Evolutionary conservation across 1,140 invertebrate species (phyloP).

Genomic region (Lucilia cuprina): DNA sequence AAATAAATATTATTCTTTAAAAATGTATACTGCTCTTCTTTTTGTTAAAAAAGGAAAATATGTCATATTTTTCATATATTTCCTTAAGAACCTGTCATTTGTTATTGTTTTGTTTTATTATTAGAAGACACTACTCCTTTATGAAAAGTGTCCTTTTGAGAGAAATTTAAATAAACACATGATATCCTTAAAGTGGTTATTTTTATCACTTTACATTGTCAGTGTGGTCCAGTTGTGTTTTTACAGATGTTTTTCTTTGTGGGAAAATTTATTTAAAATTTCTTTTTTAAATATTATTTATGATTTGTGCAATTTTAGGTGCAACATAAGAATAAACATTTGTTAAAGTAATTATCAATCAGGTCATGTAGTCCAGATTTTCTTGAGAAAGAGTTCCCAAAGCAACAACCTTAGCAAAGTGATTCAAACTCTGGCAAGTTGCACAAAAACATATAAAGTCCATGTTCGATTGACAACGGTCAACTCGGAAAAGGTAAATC

Average conservation of each 20-base stretch:
- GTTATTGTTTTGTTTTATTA: not conserved
- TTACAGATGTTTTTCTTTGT: slow-evolving; percentile 2
- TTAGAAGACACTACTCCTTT: not conserved
- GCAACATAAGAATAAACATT: too few species aligned
- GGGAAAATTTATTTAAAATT: too few species aligned
- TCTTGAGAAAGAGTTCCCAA: too few species aligned
- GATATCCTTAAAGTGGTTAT: not conserved
- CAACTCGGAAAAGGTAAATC: too few species aligned
- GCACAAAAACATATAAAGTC: too few species aligned
- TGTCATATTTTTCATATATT: not conserved
- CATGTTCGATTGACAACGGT: too few species aligned
- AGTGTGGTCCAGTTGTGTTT: slow-evolving; percentile 16
- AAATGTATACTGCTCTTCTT: not conserved
- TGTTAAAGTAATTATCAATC: too few species aligned
- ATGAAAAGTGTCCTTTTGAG: not conserved
- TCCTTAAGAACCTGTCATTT: not conserved
- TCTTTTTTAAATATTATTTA: too few species aligned
- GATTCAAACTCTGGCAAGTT: too few species aligned
- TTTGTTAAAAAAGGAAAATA: not conserved
- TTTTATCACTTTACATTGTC: not conserved
- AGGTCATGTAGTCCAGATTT: too few species aligned
- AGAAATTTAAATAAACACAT: not conserved
- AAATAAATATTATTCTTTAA: slow-evolving; percentile 6
- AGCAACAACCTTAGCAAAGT: too few species aligned
- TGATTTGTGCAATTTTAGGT: too few species aligned